Evolutionary conservation across 2,113 vertebrate species (phyloP), one percentile per base, ranked within the genome.

Genomic region (Nyctereutes procyonoides): DNA sequence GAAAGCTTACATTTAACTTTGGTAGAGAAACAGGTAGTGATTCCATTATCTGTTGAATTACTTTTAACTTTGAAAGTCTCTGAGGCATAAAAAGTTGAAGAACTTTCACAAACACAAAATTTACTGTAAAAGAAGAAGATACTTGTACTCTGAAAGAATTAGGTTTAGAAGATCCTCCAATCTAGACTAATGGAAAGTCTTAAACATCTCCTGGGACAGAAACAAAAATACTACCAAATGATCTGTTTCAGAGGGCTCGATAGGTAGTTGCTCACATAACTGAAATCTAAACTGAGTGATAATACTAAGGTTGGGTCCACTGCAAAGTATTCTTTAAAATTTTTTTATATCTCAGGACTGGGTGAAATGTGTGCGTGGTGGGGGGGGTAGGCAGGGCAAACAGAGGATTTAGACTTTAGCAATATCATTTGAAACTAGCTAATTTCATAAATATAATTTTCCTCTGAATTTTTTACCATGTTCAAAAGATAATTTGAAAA

Each of bases 171-270:
- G 80, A 73, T 85, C 53, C 63, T 30, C 62, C 55, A 51, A 92
- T 84, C 83, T 94, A 80, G 71, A 90, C 19, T 76, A 88, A 93
- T 81, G 55, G n/a, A 77, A 97, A 94, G 24, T 83, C 48, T 87
- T 94, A 91, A 93, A 48, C 10, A 56, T 93, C 84, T 95, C 84
- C 63, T 77, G 16, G 24, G 67, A 83, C 48, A 32, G 62, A 92
- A 95, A 74, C 77, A 86, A 95, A 95, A 95, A 93, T 92, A 88
- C 60, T 60, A 87, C 24, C 11, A 81, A 93, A 93, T 93, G 74
- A 73, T 84, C 74, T 94, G 90, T 97, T 97, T 97, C 79, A 65
- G 30, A 87, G 74, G 43, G 12, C 38, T 90, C 76, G 79, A 77
- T 22, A 74, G 67, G 69, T 22, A 93, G 87, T 81, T 88, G 56